phyloP scores from a whole-genome alignment of 2,797 vertebrate genomes.

The Ceryle rudis region DNA sequence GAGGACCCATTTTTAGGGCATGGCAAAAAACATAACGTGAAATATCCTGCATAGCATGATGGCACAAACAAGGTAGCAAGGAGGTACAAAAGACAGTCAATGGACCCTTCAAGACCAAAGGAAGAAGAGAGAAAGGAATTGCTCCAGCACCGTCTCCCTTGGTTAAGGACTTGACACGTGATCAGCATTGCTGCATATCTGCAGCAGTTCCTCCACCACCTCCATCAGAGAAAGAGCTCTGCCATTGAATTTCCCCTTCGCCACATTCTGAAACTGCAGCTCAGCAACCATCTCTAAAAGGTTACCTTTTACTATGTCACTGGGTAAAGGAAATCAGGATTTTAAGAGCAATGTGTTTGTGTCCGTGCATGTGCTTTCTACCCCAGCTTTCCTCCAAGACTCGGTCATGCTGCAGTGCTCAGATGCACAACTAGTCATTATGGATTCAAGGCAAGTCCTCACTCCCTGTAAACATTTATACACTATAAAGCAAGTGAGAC shows the following conservation, averaged over 20 bases:
- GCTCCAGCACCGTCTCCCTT: neutral
- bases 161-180: neutral
- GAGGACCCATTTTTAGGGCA: neutral
- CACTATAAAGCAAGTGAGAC: neutral
- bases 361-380: neutral
- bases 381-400: neutral
- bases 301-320: neutral
- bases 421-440: neutral
- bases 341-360: neutral
- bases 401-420: neutral
- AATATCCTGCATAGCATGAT: neutral
- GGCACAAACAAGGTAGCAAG: neutral
- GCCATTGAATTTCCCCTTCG: neutral
- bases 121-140: neutral
- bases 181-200: neutral
- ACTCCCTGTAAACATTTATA: neutral
- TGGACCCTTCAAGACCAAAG: neutral
- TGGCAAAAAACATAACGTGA: fast-evolving
- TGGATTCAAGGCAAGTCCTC: neutral
- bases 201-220: neutral
- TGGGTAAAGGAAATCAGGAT: neutral
- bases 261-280: neutral
- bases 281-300: neutral
- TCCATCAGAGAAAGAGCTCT: neutral
- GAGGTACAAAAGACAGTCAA: neutral